phyloP scores from a whole-genome alignment of 2,113 vertebrate species.

The Romanogobio albipinnatus region DNA sequence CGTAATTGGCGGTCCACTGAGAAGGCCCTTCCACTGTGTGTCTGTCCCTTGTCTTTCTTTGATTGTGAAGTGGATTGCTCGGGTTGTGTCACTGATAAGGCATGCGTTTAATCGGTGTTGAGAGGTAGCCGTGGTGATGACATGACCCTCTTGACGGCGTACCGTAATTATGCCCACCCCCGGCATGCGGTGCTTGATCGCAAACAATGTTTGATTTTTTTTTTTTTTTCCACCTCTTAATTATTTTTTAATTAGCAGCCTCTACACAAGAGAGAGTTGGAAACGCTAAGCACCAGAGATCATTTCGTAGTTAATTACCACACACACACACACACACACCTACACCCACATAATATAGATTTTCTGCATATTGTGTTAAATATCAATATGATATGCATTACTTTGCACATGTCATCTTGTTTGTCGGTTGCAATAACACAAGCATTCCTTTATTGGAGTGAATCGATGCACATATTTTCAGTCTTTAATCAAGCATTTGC shows the following conservation, averaged over 20 bases:
- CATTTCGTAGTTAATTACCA: slow-evolving; percentile 37
- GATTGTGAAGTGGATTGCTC: slow-evolving; percentile 41
- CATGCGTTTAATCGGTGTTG: slow-evolving; percentile 55
- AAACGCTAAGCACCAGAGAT: slow-evolving; percentile 31
- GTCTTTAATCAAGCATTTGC: slow-evolving; percentile 3
- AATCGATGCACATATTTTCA: neutral
- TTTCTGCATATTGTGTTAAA: slow-evolving; percentile 26
- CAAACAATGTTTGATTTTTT: slow-evolving; percentile 49
- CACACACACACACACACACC: neutral
- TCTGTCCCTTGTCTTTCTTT: slow-evolving; percentile 37
- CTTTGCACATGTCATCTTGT: slow-evolving; percentile 31
- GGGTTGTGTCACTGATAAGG: slow-evolving; percentile 50
- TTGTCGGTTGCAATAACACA: neutral
- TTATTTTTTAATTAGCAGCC: slow-evolving; percentile 53
- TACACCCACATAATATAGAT: slow-evolving; percentile 36
- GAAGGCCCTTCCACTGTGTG: slow-evolving; percentile 41
- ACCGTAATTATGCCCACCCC: slow-evolving; percentile 56
- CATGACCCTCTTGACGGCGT: slow-evolving; percentile 51
- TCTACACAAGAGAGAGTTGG: slow-evolving; percentile 42
- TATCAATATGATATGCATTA: slow-evolving; percentile 33
- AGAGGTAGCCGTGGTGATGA: slow-evolving; percentile 59
- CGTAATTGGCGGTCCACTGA: slow-evolving; percentile 55
- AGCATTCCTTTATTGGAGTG: slow-evolving; percentile 12
- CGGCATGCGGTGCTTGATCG: slow-evolving; percentile 43
- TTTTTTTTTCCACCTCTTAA: slow-evolving; percentile 38